A percentile compares a stretch with the other conserved stretches of the same genome.
Evolutionary conservation across 2,113 vertebrate genomes (phyloP).

Genomic region (Vicugna pacos): DNA sequence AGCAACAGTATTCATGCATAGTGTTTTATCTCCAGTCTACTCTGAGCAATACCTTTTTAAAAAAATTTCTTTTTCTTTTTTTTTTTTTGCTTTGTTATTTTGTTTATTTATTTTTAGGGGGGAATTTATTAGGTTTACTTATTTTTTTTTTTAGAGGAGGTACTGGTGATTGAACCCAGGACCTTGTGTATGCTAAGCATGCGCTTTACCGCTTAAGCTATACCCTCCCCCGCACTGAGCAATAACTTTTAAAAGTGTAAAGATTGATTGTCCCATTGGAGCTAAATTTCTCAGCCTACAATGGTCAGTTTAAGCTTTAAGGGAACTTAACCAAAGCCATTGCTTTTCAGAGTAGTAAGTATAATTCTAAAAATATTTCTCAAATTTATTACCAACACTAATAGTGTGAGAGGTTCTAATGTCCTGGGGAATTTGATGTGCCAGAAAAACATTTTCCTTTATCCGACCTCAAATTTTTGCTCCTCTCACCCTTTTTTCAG

Average conservation of each 20-base stretch:
- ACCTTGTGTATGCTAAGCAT: too few relatives aligned
- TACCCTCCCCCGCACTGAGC: too few relatives aligned
- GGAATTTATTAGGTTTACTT: too few relatives aligned
- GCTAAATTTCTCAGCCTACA: background rate
- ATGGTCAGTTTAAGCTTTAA: background rate
- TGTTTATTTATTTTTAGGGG: too few relatives aligned
- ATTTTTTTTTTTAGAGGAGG: too few relatives aligned
- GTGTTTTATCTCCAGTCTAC: background rate
- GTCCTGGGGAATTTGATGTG: background rate
- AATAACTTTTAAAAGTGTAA: background rate
- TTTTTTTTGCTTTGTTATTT: too few relatives aligned
- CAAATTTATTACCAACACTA: background rate
- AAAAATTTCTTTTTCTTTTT: background rate
- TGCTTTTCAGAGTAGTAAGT: background rate
- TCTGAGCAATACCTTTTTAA: background rate
- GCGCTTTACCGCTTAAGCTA: too few relatives aligned
- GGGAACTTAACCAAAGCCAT: background rate
- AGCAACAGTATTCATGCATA: background rate
- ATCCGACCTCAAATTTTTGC: background rate
- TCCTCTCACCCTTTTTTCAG: background rate
- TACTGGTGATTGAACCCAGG: too few relatives aligned
- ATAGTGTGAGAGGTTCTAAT: background rate
- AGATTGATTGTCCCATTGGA: background rate
- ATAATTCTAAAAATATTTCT: constrained; percentile 31
- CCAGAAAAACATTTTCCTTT: background rate